phyloP scores from a whole-genome alignment of 2,797 vertebrate species.

The Coreius guichenoti region DNA sequence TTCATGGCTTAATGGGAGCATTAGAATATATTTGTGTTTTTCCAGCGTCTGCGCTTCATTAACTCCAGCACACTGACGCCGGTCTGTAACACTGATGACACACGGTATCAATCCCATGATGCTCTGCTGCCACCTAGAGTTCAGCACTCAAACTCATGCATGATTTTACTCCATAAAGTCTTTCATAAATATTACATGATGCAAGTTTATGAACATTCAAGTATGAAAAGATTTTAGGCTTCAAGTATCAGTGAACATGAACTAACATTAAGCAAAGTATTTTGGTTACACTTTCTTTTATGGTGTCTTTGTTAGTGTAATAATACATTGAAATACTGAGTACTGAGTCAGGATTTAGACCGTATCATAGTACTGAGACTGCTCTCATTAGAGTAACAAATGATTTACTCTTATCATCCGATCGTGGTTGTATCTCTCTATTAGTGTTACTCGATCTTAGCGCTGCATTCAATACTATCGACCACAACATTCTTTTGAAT shows the following conservation, averaged over 20 bases:
- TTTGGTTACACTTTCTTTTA: no score
- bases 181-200: background rate
- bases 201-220: background rate
- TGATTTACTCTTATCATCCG: no score
- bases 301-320: no score
- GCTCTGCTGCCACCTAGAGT: slow-evolving; percentile 72
- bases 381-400: no score
- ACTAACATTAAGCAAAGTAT: no score
- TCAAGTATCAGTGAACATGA: background rate
- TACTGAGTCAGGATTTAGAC: no score
- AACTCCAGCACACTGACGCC: slow-evolving; percentile 61
- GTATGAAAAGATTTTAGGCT: background rate
- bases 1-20: background rate
- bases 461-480: no score
- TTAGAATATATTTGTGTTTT: background rate
- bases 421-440: no score
- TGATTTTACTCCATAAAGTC: background rate
- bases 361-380: no score
- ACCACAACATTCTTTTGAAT: no score
- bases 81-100: slow-evolving; percentile 49
- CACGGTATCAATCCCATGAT: background rate
- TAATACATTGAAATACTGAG: no score
- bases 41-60: slow-evolving; percentile 22
- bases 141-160: slow-evolving; percentile 10
- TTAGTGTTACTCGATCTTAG: no score